Percentiles rank a stretch among this genome's conserved stretches.
These are phyloP conservation scores for Lasioglossum albipes DNA, from an alignment of 1,140 invertebrate genomes.

Conservation along the genomic window DNA sequence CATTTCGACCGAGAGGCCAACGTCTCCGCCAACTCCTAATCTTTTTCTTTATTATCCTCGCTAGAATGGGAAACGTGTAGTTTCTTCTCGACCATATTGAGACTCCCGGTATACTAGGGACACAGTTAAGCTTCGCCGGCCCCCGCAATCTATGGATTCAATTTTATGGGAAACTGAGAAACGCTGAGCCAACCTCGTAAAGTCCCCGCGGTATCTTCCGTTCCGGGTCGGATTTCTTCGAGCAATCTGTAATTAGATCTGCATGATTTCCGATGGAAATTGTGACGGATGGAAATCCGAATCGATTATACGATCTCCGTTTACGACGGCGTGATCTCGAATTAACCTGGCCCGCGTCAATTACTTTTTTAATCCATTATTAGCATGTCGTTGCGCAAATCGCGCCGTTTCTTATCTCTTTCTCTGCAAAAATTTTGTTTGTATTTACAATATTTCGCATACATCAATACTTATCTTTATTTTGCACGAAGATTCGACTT, in stretches of 20 bases:
- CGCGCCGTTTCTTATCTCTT: too few relatives aligned
- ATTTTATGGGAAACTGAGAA: slow-evolving; percentile 29
- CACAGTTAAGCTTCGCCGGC: not conserved
- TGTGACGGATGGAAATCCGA: not conserved
- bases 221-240: slow-evolving; percentile 14
- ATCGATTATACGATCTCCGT: slow-evolving; percentile 35
- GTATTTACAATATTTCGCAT: too few relatives aligned
- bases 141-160: not conserved
- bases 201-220: not conserved
- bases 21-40: not conserved
- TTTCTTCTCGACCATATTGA: not conserved
- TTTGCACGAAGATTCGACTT: too few relatives aligned
- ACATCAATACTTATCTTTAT: too few relatives aligned
- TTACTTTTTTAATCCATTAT: too few relatives aligned
- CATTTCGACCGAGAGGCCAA: not conserved
- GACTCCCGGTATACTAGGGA: not conserved
- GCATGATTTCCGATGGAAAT: slow-evolving; percentile 33
- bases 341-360: slow-evolving; percentile 15
- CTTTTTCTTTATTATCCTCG: not conserved
- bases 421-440: too few relatives aligned
- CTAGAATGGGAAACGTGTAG: not conserved
- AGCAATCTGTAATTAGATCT: slow-evolving; percentile 46
- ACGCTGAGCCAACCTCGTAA: slow-evolving; percentile 29
- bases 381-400: too few relatives aligned
- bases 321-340: slow-evolving; percentile 23